A percentile compares a stretch with the other conserved stretches of the same genome.
These are phyloP conservation scores for Neopelma chrysocephalum DNA, from an alignment of 2,797 vertebrate genomes.

Conservation along the genomic window DNA sequence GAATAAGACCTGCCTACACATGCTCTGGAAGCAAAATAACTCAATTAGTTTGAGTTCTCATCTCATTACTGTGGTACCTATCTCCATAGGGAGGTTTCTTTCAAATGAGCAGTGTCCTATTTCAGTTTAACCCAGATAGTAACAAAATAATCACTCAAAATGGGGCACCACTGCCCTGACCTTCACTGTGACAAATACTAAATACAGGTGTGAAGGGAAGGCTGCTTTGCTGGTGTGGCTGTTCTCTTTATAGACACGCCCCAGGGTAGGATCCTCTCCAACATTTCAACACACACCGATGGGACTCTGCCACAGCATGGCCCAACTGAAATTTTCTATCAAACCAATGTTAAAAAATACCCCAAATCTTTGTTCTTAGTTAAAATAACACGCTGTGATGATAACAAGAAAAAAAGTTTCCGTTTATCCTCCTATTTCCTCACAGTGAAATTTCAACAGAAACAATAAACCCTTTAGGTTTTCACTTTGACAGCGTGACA, in stretches of 20 bases:
- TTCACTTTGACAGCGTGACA: neutral
- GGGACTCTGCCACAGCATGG: neutral
- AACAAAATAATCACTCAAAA: slow-evolving; percentile 42
- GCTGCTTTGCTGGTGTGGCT: neutral
- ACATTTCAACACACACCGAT: neutral
- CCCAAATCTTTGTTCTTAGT: neutral
- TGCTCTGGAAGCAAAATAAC: slow-evolving; percentile 8
- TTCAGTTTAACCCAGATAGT: slow-evolving; percentile 41
- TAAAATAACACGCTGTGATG: neutral
- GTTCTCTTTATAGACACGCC: neutral
- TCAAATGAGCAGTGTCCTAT: neutral
- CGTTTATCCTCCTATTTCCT: neutral
- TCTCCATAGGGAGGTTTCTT: neutral
- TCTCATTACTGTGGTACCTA: neutral
- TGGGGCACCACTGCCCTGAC: neutral
- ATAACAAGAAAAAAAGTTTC: neutral
- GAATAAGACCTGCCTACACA: neutral
- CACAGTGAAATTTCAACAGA: neutral
- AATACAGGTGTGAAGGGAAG: neutral
- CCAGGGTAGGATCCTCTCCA: neutral
- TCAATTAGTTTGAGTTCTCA: neutral
- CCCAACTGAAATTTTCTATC: neutral
- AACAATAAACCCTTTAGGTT: neutral
- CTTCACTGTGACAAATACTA: neutral
- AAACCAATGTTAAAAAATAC: neutral